Conservation (phyloP, 2,888 invertebrate species). For the Augochlorella aurata region DNA sequence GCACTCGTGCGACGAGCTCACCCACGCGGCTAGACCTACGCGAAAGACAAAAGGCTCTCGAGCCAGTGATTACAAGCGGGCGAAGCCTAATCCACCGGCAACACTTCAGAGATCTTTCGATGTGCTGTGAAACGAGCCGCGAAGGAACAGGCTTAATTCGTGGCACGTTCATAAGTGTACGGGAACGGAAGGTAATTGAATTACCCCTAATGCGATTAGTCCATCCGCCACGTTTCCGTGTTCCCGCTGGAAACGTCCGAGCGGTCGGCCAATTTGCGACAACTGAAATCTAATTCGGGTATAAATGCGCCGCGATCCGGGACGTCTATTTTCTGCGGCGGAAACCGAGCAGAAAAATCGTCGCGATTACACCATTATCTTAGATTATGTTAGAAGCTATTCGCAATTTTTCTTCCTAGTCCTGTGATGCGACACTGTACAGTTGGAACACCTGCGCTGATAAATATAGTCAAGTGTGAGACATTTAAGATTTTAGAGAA, state of each 20-base stretch:
- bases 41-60: conserved; percentile 57
- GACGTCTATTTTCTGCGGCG: background rate
- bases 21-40: conserved; percentile 16
- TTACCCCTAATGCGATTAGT: conserved; percentile 56
- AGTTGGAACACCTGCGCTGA: too few species aligned
- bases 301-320: background rate
- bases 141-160: conserved; percentile 52
- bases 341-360: background rate
- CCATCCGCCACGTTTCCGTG: conserved; percentile 37
- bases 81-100: conserved; percentile 28
- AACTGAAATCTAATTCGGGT: background rate
- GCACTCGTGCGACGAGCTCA: conserved; percentile 44
- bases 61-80: conserved; percentile 45
- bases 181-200: conserved; percentile 42
- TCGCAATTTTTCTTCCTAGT: too few species aligned
- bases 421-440: too few species aligned
- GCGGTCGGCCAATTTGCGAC: conserved; percentile 18
- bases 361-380: background rate
- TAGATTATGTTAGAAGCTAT: too few species aligned
- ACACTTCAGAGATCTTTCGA: conserved; percentile 50
- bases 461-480: too few species aligned
- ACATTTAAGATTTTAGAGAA: too few species aligned
- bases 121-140: conserved; percentile 41
- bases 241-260: conserved; percentile 13
- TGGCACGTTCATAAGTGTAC: conserved; percentile 40